Conservation (phyloP, 1,140 invertebrate species). For the Drosophila rufa region DNA sequence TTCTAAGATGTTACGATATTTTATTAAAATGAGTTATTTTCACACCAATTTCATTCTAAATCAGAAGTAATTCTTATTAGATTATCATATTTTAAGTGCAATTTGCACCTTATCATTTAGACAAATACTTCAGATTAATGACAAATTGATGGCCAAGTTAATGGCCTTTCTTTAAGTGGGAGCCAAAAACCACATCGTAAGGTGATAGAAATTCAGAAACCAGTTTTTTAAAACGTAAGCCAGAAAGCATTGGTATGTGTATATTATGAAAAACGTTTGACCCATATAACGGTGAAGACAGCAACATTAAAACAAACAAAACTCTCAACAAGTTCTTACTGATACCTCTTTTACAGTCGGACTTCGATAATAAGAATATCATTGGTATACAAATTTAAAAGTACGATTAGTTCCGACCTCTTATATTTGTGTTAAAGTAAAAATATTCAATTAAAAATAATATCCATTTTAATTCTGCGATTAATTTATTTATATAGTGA, state of each 20-base stretch:
- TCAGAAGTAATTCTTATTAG: background rate
- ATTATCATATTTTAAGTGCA: background rate
- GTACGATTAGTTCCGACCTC: too few species aligned
- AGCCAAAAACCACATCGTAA: background rate
- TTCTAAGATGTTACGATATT: background rate
- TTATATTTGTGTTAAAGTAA: too few species aligned
- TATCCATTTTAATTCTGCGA: too few species aligned
- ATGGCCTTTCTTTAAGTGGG: constrained; percentile 24
- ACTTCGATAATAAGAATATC: background rate
- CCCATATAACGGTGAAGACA: constrained; percentile 14
- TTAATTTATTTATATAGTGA: too few species aligned
- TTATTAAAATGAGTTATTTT: background rate
- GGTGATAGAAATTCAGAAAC: constrained; percentile 4
- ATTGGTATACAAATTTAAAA: too few species aligned
- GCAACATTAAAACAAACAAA: constrained; percentile 29
- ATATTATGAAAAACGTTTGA: constrained; percentile 18
- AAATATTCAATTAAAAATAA: too few species aligned
- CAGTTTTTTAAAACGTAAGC: background rate
- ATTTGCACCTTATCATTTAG: constrained; percentile 21
- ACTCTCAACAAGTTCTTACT: constrained; percentile 24
- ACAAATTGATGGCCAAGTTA: constrained; percentile 21
- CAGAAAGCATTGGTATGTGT: background rate
- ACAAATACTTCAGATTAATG: constrained; percentile 25
- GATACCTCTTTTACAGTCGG: constrained; percentile 13
- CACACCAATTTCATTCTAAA: too few species aligned